A percentile compares a stretch with the other conserved stretches of the same genome.
Conservation (phyloP, 2,113 vertebrate genomes). For the Hiodon alosoides region DNA sequence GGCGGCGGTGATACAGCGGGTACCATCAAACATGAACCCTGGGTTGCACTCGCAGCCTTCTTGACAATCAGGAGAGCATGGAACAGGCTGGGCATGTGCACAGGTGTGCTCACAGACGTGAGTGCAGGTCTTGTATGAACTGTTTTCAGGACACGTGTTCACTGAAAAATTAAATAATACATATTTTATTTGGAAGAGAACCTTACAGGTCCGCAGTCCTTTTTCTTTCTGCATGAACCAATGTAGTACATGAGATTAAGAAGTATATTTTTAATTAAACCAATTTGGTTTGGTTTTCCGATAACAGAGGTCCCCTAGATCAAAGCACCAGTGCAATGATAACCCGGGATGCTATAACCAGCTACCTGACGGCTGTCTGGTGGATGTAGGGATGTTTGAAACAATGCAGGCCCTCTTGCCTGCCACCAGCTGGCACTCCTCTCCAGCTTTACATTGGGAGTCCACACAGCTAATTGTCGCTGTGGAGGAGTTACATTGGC, state of each 20-base stretch:
- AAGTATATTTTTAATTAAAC: too few relatives aligned
- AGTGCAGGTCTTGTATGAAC: constrained; percentile 32
- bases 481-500: not conserved
- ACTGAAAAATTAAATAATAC: not conserved
- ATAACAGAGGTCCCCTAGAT: too few relatives aligned
- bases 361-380: not conserved
- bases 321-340: too few relatives aligned
- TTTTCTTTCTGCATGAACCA: too few relatives aligned
- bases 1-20: constrained; percentile 13
- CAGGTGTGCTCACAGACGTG: constrained; percentile 18
- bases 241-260: too few relatives aligned
- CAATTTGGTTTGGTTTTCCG: too few relatives aligned
- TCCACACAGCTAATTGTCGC: not conserved
- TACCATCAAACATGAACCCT: constrained; percentile 26
- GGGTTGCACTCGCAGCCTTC: constrained; percentile 31
- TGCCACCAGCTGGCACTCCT: not conserved
- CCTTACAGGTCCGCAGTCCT: too few relatives aligned
- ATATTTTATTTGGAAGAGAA: too few relatives aligned
- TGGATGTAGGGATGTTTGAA: not conserved
- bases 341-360: too few relatives aligned
- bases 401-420: not conserved
- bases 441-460: not conserved
- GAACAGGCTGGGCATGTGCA: constrained; percentile 17
- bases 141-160: constrained; percentile 29
- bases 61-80: constrained; percentile 18